phyloP scores from a whole-genome alignment of 2,797 vertebrate genomes.

The Gymnothorax javanicus region DNA sequence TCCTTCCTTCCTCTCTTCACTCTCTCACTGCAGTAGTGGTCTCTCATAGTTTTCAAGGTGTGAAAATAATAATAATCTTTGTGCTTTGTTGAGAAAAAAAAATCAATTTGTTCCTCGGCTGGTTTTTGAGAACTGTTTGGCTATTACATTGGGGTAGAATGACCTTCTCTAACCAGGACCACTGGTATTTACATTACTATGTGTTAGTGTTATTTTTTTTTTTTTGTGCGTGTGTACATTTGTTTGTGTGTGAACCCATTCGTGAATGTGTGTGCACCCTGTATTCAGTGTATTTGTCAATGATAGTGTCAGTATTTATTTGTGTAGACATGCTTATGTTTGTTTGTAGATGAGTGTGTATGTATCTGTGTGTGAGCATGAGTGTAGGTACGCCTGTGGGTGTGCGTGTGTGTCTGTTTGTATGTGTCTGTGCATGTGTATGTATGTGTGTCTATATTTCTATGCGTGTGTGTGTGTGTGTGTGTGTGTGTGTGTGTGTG shows the following conservation, averaged over 20 bases:
- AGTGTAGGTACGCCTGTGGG: constrained; percentile 17
- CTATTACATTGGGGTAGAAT: neutral
- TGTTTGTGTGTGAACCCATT: neutral
- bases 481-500: neutral
- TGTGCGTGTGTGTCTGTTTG: neutral
- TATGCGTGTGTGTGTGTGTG: neutral
- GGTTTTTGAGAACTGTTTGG: neutral
- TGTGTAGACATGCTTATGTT: neutral
- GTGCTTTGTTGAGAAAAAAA: neutral
- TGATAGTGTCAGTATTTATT: neutral
- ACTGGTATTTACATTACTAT: constrained; percentile 4
- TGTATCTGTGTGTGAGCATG: neutral
- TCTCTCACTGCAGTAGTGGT: neutral
- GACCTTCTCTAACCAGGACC: neutral
- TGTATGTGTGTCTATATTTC: neutral
- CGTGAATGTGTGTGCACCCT: neutral
- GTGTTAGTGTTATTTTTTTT: neutral
- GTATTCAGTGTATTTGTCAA: neutral
- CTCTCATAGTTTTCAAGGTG: neutral
- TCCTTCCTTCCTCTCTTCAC: neutral
- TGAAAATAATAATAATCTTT: neutral
- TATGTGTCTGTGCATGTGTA: neutral
- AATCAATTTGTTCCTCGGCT: neutral
- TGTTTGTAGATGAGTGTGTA: neutral
- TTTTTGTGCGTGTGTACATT: neutral